Conservation (phyloP, 2,113 vertebrate species). For the Lepus americanus region DNA sequence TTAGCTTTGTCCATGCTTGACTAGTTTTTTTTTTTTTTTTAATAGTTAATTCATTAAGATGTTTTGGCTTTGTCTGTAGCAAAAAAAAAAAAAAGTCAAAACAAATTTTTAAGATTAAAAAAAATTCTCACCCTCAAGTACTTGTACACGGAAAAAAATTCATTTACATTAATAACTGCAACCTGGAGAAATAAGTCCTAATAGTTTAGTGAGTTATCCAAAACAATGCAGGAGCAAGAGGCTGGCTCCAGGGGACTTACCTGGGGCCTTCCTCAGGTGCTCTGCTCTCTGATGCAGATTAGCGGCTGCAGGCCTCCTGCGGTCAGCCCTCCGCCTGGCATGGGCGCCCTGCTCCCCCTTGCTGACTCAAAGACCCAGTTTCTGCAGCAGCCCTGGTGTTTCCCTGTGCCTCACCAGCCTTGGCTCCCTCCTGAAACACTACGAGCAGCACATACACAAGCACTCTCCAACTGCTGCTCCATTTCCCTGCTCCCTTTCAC, state of each 20-base stretch:
- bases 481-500: not conserved
- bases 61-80: not conserved
- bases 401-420: not conserved
- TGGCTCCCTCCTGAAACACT: not conserved
- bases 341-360: not conserved
- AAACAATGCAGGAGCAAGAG: not conserved
- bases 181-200: conserved; percentile 26
- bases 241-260: not conserved
- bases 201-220: not conserved
- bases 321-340: not conserved
- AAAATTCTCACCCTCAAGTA: conserved; percentile 47
- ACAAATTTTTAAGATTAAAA: conserved; percentile 52
- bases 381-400: not conserved
- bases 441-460: not conserved
- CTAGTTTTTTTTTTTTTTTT: not conserved
- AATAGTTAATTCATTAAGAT: conserved; percentile 29
- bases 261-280: not conserved
- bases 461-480: not conserved
- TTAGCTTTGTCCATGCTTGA: not conserved
- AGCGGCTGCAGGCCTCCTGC: not conserved
- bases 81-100: not conserved
- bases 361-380: not conserved
- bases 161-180: conserved; percentile 58
- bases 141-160: conserved; percentile 22
- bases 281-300: not conserved